Conservation (phyloP, 2,113 vertebrate genomes). For the Jaculus jaculus region DNA sequence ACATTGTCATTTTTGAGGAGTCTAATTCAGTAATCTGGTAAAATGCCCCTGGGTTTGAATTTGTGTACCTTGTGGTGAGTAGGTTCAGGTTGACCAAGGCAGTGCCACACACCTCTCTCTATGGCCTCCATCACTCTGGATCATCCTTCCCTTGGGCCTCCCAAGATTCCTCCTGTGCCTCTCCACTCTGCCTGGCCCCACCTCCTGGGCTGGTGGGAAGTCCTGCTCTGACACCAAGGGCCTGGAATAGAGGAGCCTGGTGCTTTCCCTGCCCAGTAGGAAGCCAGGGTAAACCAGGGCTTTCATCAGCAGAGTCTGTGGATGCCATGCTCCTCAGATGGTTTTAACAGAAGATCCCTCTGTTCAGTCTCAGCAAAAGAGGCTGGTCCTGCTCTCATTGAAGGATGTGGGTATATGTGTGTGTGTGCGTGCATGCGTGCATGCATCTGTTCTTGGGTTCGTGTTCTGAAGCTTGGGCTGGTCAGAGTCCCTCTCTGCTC, state of each 20-base stretch:
- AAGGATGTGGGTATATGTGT: background rate
- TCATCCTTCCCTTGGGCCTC: background rate
- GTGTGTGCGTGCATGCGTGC: background rate
- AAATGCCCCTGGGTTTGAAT: background rate
- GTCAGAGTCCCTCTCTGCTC: background rate
- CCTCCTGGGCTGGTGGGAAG: background rate
- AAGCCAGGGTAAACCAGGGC: background rate
- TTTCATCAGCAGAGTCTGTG: background rate
- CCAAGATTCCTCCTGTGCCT: background rate
- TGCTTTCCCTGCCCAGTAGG: too few relatives aligned
- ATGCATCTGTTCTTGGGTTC: background rate
- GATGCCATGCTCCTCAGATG: background rate
- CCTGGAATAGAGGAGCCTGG: background rate
- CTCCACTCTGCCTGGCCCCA: background rate
- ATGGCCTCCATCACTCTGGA: background rate
- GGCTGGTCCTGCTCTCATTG: background rate
- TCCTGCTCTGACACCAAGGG: background rate
- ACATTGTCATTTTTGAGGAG: background rate
- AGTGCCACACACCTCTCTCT: background rate
- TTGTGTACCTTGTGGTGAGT: conserved; percentile 5
- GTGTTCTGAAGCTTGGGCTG: background rate
- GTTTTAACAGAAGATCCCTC: background rate
- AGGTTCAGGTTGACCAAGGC: background rate
- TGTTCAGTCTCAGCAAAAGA: background rate
- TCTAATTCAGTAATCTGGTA: background rate